Conservation (phyloP, 2,113 vertebrate species). For the Mola mola region DNA sequence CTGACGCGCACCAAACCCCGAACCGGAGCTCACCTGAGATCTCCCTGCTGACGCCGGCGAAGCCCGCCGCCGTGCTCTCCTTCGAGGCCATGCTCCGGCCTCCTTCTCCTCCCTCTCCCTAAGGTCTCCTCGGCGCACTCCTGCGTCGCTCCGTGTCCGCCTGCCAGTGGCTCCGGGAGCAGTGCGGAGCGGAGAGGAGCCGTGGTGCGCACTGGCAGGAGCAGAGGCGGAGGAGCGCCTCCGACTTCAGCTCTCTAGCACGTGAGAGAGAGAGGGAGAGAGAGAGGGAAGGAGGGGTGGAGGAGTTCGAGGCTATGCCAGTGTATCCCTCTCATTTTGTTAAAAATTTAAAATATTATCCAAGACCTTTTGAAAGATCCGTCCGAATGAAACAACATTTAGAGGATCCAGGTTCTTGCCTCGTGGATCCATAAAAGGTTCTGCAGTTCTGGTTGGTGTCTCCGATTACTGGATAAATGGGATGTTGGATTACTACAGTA, state of each 20-base stretch:
- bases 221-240: slow-evolving; percentile 66
- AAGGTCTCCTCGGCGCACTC: slow-evolving; percentile 14
- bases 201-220: slow-evolving; percentile 68
- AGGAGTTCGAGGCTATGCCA: not conserved
- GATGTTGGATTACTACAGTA: too few species aligned
- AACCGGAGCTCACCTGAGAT: slow-evolving; percentile 76
- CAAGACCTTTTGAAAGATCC: not conserved
- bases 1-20: slow-evolving; percentile 13
- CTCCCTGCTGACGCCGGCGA: slow-evolving; percentile 77
- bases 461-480: too few species aligned
- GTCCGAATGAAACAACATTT: not conserved
- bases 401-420: too few species aligned
- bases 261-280: slow-evolving; percentile 3
- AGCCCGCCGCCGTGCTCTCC: slow-evolving; percentile 68
- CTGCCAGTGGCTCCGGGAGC: slow-evolving; percentile 42
- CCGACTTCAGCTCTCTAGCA: slow-evolving; percentile 39
- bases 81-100: slow-evolving; percentile 77
- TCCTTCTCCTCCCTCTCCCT: slow-evolving; percentile 32
- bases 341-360: not conserved
- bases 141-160: not conserved
- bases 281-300: not conserved
- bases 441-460: too few species aligned
- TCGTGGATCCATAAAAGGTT: too few species aligned
- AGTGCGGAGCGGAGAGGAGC: slow-evolving; percentile 38
- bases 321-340: too few species aligned